Base-by-base conservation (phyloP, 2,797 vertebrate genomes). In the Microctenopoma lineatum region DNA sequence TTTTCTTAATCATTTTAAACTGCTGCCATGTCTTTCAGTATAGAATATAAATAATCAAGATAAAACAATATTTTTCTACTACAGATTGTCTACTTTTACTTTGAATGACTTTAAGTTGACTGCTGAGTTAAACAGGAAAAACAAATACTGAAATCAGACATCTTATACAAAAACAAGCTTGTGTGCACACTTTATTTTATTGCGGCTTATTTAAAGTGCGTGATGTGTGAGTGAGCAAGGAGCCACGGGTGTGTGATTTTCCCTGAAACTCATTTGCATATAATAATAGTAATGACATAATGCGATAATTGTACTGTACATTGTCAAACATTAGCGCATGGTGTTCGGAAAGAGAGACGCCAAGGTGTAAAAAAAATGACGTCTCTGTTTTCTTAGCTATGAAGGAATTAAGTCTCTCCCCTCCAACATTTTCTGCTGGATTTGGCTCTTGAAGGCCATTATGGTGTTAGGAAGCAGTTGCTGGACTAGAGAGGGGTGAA, bases 401-500 rank as follows among this genome's bases (percentile, higher is more conserved):
- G 21, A 18, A 42, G 59, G 63, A 66, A 48, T 56, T 55, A 63
- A n/a, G 64, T 32, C 12, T 57, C 21, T 41, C 45, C 3, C 42
- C 63, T 58, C 39, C 12, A 15, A 15, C 18, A 18, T 45, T n/a
- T 45, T 18, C 0, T 2, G 21, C 50, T 42, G 21, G 46, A 0
- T 27, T 39, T 26, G 11, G 18, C 36, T 61, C 59, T 58, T 21
- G 16, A 58, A 5, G 21, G 14, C 26, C 38, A 7, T 47, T 45
- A 10, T 15, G 14, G 34, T 2, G 5, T 13, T 18, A 8, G 21
- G 53, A 61, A 38, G 46, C 41, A 52, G 59, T 44, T 7, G 63
- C 51, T 27, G 25, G 29, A 41, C 63, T 68, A 1, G 48, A 55
- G 58, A 50, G 47, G 32, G 66, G 62, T 38, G 46, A 73, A 68